Percentiles rank a stretch among this genome's conserved stretches.
phyloP scores from a whole-genome alignment of 2,888 invertebrate species.

The Stomorhina lunata region DNA sequence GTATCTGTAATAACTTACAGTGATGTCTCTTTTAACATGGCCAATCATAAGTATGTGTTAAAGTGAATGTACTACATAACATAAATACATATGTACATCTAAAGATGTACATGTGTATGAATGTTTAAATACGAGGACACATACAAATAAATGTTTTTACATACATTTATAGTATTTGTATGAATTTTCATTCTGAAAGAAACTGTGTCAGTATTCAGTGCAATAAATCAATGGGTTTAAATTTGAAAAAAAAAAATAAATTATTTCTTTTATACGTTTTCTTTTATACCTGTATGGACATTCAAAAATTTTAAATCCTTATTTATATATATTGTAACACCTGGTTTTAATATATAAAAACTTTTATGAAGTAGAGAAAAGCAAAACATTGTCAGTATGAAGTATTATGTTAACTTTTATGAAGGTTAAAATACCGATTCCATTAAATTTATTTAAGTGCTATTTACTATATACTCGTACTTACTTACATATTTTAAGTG shows the following conservation, averaged over 20 bases:
- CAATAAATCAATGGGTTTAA: constrained; percentile 9
- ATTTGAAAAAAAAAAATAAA: not conserved
- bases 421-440: too few relatives aligned
- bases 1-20: not conserved
- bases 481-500: too few relatives aligned
- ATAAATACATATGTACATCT: not conserved
- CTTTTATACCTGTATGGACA: not conserved
- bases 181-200: not conserved
- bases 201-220: constrained; percentile 1
- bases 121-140: too few relatives aligned
- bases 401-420: too few relatives aligned
- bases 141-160: not conserved
- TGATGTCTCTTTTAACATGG: not conserved
- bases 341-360: not conserved
- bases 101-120: not conserved
- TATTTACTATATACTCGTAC: too few relatives aligned
- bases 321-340: not conserved
- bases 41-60: not conserved
- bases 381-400: too few relatives aligned
- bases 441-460: too few relatives aligned
- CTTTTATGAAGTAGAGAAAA: not conserved
- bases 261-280: not conserved
- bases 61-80: too few relatives aligned
- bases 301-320: not conserved
- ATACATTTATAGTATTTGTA: too few relatives aligned